These are phyloP conservation scores for Crotalus horridus DNA, from an alignment of 2,113 vertebrate species.

Conservation along the genomic window DNA sequence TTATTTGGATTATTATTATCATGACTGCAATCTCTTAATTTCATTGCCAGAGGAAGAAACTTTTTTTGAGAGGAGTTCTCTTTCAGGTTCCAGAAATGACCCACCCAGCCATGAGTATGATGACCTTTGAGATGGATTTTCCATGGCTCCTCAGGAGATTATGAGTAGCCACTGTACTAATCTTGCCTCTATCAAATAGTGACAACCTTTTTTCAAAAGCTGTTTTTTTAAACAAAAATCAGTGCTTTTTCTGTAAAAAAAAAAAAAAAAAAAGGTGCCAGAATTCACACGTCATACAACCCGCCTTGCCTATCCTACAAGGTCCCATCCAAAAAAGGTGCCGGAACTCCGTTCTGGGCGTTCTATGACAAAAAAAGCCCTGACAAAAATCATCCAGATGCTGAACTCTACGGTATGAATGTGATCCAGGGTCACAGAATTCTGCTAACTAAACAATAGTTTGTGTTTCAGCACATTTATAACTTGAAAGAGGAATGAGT, in stretches of 20 bases:
- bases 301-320: no score
- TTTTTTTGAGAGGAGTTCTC: not conserved
- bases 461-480: conserved; percentile 40
- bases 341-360: no score
- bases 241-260: no score
- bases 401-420: conserved; percentile 26
- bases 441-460: conserved; percentile 40
- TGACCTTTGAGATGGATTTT: not conserved
- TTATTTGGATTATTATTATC: not conserved
- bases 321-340: no score
- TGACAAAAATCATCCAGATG: not conserved
- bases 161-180: not conserved
- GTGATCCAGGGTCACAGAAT: conserved; percentile 29
- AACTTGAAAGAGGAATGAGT: conserved; percentile 17
- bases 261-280: no score
- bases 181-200: conserved; percentile 12
- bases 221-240: conserved; percentile 11
- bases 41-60: not conserved
- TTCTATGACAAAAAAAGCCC: no score
- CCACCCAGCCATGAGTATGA: not conserved
- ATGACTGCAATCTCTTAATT: not conserved
- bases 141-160: not conserved
- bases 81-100: not conserved
- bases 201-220: conserved; percentile 14
- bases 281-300: no score